Percentiles rank a stretch among this genome's conserved stretches.
phyloP scores from a whole-genome alignment of 1,140 invertebrate species.

The Drosophila willistoni region DNA sequence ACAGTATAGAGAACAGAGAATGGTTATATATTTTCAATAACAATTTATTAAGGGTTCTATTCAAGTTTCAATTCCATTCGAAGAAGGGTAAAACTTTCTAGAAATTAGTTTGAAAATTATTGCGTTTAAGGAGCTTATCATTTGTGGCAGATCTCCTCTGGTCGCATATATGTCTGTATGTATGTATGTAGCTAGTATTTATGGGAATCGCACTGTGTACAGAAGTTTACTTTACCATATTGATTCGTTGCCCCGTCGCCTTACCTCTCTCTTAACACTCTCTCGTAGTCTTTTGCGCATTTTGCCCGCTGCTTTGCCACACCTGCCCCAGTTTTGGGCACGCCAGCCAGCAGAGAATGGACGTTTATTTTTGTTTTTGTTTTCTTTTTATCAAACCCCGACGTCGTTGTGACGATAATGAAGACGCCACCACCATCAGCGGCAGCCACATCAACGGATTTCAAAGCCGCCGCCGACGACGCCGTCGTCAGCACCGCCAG shows the following conservation, averaged over 20 bases:
- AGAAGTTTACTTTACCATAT: slow-evolving; percentile 38
- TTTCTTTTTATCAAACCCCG: slow-evolving; percentile 63
- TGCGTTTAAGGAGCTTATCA: slow-evolving; percentile 29
- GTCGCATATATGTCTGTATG: slow-evolving; percentile 5
- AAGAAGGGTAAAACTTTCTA: neutral
- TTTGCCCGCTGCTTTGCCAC: slow-evolving; percentile 49
- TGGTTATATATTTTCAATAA: too few species aligned
- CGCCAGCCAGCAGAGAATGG: slow-evolving; percentile 47
- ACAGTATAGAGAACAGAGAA: too few species aligned
- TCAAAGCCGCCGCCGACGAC: slow-evolving; percentile 53
- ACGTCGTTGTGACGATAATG: slow-evolving; percentile 63
- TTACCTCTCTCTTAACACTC: slow-evolving; percentile 3
- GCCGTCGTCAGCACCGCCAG: neutral
- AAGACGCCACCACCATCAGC: slow-evolving; percentile 69
- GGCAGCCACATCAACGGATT: slow-evolving; percentile 41
- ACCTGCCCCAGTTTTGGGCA: slow-evolving; percentile 61
- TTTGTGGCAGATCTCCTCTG: slow-evolving; percentile 35
- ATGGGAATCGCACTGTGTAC: slow-evolving; percentile 35
- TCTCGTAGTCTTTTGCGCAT: slow-evolving; percentile 1
- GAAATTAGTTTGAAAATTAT: slow-evolving; percentile 51
- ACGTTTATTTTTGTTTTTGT: slow-evolving; percentile 14
- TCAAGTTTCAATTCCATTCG: neutral
- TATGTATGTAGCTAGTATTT: neutral
- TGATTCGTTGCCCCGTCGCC: slow-evolving; percentile 30
- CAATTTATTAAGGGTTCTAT: neutral